Evolutionary conservation across 2,888 invertebrate genomes (phyloP).

Genomic region (Ischnus inquisitorius): DNA sequence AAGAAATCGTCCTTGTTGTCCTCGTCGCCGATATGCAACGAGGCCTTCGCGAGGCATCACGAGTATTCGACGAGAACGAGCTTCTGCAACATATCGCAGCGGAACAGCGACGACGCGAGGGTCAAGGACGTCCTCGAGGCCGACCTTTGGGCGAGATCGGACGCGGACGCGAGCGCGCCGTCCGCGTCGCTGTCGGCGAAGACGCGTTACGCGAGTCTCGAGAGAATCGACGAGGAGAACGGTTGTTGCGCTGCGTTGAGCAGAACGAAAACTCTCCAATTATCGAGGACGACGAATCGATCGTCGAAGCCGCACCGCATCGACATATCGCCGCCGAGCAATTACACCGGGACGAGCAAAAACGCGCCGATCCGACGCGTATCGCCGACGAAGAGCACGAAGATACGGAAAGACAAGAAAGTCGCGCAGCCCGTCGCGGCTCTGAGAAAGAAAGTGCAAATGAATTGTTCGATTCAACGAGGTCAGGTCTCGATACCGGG

Average conservation of each 20-base stretch:
- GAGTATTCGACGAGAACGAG: constrained; percentile 34
- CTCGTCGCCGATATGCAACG: constrained; percentile 68
- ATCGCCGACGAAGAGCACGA: constrained; percentile 74
- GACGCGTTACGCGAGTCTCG: constrained; percentile 45
- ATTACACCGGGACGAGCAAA: constrained; percentile 18
- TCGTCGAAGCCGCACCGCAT: constrained; percentile 65
- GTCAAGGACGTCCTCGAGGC: constrained; percentile 80
- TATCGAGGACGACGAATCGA: constrained; percentile 12
- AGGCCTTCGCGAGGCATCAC: constrained; percentile 1
- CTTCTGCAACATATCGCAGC: background rate
- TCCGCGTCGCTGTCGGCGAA: constrained; percentile 9
- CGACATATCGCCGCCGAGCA: constrained; percentile 76
- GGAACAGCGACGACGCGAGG: constrained; percentile 71
- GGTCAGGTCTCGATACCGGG: constrained; percentile 75
- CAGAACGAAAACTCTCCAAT: constrained; percentile 1
- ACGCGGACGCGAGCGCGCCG: constrained; percentile 25
- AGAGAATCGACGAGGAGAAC: constrained; percentile 49
- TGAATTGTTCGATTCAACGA: constrained; percentile 57
- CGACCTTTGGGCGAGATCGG: constrained; percentile 78
- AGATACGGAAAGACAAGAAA: constrained; percentile 76
- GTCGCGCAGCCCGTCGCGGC: constrained; percentile 60
- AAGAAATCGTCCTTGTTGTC: constrained; percentile 44
- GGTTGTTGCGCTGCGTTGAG: background rate
- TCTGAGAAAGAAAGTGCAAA: constrained; percentile 74
- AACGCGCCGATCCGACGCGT: constrained; percentile 66